Evolutionary conservation across 1,140 invertebrate species (phyloP), one percentile per base, ranked within the genome.

Genomic region (Zaprionus lachaisei): DNA sequence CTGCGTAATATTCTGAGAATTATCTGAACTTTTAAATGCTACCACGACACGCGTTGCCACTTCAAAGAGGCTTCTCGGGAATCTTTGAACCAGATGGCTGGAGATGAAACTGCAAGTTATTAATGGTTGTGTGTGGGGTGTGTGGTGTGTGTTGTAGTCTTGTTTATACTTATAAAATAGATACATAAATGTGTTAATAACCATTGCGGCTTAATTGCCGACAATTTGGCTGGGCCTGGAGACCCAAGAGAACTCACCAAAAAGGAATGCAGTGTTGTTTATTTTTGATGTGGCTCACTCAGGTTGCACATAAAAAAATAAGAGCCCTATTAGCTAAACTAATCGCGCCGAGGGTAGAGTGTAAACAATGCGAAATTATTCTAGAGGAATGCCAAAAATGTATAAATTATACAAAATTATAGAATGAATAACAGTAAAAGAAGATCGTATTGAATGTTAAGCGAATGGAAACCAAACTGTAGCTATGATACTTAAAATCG

Each of bases 231-330:
- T 66, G 38, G 61, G 57, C 22, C 14, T 66, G 55, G 63, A 34
- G 63, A 34, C 51, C 49, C 26, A 9, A 55, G 26, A 20, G 12
- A 12, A 49, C 47, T 54, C 12, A 26, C 15, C 14, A 20, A 12
- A 28, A 6, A 31, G 65, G 78, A 80, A 55, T 69, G 70, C 67
- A 69, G 63, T 63, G 68, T 47, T 87, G 84, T 87, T 87, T 87
- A 87, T 81, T 89, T 89, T 84, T 71, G 61, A 90, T 84, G 69
- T 79, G 75, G 85, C 66, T 89, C 70, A 70, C 77, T 89, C 81
- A 84, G 84, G 83, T 89, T 87, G 81, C 84, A 89, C 79, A 81
- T 78, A 54, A 87, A 84, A 83, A 81, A 56, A 47, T 60, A 79
- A 57, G 56, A 74, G 70, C 77, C 64, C 70, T 75, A 85, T 81